phyloP scores from a whole-genome alignment of 2,113 vertebrate species.

The Cryptoleucopteryx plumbea region DNA sequence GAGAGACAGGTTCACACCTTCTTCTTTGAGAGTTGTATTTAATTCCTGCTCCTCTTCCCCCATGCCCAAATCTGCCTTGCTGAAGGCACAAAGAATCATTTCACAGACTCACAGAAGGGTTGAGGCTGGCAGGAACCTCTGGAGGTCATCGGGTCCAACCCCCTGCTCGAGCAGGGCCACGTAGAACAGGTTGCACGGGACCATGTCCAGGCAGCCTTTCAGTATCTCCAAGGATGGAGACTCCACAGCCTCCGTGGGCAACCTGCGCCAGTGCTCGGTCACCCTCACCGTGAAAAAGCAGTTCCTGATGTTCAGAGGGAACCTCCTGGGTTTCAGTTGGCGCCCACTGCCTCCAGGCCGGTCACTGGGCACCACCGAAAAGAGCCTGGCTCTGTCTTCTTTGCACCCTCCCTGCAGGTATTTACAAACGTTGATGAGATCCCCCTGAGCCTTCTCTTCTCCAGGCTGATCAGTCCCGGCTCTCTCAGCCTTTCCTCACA shows the following conservation, averaged over 20 bases:
- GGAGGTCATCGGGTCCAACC: not conserved
- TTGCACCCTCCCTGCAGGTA: not conserved
- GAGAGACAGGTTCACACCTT: not conserved
- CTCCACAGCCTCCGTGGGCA: not conserved
- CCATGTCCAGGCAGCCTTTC: not conserved
- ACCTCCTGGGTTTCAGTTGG: not conserved
- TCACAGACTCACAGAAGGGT: not conserved
- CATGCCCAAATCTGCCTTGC: not conserved
- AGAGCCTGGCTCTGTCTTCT: not conserved
- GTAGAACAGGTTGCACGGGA: not conserved
- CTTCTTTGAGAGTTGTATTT: not conserved
- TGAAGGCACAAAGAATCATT: not conserved
- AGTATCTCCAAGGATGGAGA: not conserved
- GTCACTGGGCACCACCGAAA: not conserved
- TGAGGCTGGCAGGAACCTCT: not conserved
- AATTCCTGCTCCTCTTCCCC: not conserved
- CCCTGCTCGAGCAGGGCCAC: not conserved
- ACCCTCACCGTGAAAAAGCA: not conserved
- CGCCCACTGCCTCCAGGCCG: not conserved
- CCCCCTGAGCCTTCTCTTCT: not conserved
- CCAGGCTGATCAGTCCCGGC: not conserved
- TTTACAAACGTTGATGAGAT: not conserved
- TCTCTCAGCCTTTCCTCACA: not conserved
- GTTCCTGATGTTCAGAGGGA: not conserved
- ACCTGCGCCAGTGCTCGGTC: not conserved